phyloP scores from a whole-genome alignment of 2,797 vertebrate genomes.

The Numenius phaeopus region DNA sequence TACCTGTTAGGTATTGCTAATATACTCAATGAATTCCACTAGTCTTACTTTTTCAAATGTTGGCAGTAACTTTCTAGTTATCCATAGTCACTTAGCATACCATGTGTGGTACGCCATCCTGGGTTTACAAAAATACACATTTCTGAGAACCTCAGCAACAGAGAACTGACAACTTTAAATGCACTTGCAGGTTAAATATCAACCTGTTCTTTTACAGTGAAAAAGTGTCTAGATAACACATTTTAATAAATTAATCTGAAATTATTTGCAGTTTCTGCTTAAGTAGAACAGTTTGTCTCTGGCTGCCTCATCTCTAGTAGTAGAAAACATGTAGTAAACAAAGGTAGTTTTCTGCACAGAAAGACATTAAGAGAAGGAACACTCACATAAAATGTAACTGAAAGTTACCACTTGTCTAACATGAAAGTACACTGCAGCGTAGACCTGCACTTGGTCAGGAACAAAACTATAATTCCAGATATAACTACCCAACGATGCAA shows the following conservation, averaged over 20 bases:
- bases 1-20: background rate
- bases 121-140: background rate
- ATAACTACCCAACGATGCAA: background rate
- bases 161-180: background rate
- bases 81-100: background rate
- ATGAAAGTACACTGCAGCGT: background rate
- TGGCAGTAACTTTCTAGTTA: background rate
- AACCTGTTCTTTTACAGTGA: background rate
- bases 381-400: accelerated
- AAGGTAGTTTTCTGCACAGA: background rate
- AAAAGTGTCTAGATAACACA: background rate
- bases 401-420: background rate
- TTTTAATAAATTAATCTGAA: background rate
- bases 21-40: background rate
- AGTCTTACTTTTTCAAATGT: background rate
- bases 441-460: background rate
- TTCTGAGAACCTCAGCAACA: background rate
- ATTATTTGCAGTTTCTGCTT: too few relatives aligned
- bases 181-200: background rate
- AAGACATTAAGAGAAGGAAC: background rate
- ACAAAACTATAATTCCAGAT: background rate
- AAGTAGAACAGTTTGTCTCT: background rate
- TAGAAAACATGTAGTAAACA: background rate
- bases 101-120: background rate
- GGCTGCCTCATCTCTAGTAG: background rate